Conservation (phyloP, 2,113 vertebrate species). For the Hemichromis elongatus region DNA sequence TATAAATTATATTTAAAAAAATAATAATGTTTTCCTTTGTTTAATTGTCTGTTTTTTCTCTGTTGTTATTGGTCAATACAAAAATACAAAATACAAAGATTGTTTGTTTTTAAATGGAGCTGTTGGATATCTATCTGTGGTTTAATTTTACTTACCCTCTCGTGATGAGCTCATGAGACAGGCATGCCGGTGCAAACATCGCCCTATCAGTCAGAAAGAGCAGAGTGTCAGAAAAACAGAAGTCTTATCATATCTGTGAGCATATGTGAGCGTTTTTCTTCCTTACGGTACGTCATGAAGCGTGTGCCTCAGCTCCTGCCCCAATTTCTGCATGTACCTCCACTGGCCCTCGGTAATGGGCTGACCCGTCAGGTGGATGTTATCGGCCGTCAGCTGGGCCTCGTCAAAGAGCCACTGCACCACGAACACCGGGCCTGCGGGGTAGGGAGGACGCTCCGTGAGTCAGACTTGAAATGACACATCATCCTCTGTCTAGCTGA, state of each 20-base stretch:
- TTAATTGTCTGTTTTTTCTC: too few species aligned
- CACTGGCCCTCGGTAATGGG: slow-evolving; percentile 89
- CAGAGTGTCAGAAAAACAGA: not conserved
- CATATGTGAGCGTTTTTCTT: not conserved
- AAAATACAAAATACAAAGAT: too few species aligned
- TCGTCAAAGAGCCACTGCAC: slow-evolving; percentile 97
- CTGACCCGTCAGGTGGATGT: slow-evolving; percentile 88
- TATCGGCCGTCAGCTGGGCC: slow-evolving; percentile 89
- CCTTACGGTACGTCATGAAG: slow-evolving; percentile 88
- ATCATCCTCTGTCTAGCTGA: not conserved
- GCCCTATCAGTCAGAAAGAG: slow-evolving; percentile 72
- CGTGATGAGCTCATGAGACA: slow-evolving; percentile 92
- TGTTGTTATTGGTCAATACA: too few species aligned
- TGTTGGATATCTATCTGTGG: not conserved
- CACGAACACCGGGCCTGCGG: slow-evolving; percentile 86
- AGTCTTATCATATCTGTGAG: not conserved
- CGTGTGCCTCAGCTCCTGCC: slow-evolving; percentile 84
- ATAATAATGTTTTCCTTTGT: not conserved
- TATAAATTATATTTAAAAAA: not conserved
- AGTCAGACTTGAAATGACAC: not conserved
- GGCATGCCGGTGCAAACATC: slow-evolving; percentile 90
- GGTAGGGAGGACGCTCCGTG: not conserved
- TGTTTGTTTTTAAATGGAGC: too few species aligned
- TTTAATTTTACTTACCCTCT: slow-evolving; percentile 78
- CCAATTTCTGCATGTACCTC: slow-evolving; percentile 92